Conservation (phyloP, 2,888 invertebrate genomes). For the Pollenia amentaria region DNA sequence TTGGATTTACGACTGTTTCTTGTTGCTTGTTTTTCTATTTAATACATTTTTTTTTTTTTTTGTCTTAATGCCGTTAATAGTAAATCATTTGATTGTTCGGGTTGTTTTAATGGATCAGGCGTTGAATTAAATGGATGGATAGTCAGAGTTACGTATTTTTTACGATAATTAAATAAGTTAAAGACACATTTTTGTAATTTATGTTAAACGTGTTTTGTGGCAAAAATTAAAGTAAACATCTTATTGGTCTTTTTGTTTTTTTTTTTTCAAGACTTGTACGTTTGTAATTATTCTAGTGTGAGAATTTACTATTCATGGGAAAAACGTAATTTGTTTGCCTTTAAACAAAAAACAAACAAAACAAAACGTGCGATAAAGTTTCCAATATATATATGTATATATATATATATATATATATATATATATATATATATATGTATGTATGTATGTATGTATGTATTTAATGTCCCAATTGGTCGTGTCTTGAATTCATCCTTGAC, state of each 20-base stretch:
- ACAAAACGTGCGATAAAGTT: constrained; percentile 22
- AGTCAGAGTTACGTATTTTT: constrained; percentile 11
- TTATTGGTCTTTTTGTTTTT: not conserved
- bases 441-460: not conserved
- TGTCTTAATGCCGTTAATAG: constrained; percentile 53
- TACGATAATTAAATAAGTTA: constrained; percentile 68
- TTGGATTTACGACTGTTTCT: constrained; percentile 58
- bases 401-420: not conserved
- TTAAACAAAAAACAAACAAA: not conserved
- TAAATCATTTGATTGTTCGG: constrained; percentile 57
- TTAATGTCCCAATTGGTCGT: too few relatives aligned
- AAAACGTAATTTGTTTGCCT: not conserved
- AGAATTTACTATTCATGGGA: constrained; percentile 12
- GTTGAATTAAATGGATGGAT: not conserved
- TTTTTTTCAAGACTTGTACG: not conserved
- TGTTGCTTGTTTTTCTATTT: constrained; percentile 22
- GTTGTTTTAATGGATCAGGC: not conserved
- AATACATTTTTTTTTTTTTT: too few relatives aligned
- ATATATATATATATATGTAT: not conserved
- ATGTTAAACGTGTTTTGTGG: constrained; percentile 31
- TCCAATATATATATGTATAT: not conserved
- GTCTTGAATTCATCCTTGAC: too few relatives aligned
- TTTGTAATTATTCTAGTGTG: constrained; percentile 10
- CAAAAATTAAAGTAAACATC: not conserved
- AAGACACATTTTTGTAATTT: constrained; percentile 56